Percentiles rank a stretch among this genome's conserved stretches.
phyloP scores from a whole-genome alignment of 1,140 invertebrate species.

The Gryon sp. region DNA sequence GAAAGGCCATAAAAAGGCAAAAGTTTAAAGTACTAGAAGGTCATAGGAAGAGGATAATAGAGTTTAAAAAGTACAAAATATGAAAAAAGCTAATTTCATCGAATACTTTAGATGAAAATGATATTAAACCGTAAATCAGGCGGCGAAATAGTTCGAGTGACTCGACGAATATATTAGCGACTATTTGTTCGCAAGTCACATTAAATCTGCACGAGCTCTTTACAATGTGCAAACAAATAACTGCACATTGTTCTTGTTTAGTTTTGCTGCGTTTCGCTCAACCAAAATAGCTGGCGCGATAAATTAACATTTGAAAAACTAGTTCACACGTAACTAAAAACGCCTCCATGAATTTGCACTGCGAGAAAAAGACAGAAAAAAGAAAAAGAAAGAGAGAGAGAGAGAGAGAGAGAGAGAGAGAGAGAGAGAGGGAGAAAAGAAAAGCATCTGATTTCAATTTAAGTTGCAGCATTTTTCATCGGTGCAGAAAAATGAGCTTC shows the following conservation, averaged over 20 bases:
- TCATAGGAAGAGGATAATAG: too few relatives aligned
- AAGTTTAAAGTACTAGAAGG: too few relatives aligned
- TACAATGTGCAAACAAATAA: slow-evolving; percentile 46
- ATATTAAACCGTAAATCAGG: slow-evolving; percentile 29
- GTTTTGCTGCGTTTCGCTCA: slow-evolving; percentile 4
- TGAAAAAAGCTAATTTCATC: too few relatives aligned
- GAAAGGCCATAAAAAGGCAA: too few relatives aligned
- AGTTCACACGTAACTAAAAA: slow-evolving; percentile 21
- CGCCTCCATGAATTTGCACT: slow-evolving; percentile 9
- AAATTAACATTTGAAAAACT: slow-evolving; percentile 41
- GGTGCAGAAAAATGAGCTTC: slow-evolving; percentile 5
- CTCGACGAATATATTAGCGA: slow-evolving; percentile 51
- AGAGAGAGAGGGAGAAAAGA: too few relatives aligned
- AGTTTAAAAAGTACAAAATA: too few relatives aligned
- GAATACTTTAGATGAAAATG: not conserved
- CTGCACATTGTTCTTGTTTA: slow-evolving; percentile 45
- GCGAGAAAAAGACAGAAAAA: too few relatives aligned
- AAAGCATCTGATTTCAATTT: slow-evolving; percentile 33
- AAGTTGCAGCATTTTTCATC: slow-evolving; percentile 35
- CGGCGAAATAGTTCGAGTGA: slow-evolving; percentile 32
- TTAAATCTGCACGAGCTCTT: slow-evolving; percentile 53
- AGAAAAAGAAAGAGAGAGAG: too few relatives aligned
- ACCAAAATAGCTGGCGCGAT: slow-evolving; percentile 20
- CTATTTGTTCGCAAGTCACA: slow-evolving; percentile 50
- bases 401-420: too few relatives aligned